phyloP scores from a whole-genome alignment of 2,113 vertebrate genomes.

The Zosterops borbonicus region DNA sequence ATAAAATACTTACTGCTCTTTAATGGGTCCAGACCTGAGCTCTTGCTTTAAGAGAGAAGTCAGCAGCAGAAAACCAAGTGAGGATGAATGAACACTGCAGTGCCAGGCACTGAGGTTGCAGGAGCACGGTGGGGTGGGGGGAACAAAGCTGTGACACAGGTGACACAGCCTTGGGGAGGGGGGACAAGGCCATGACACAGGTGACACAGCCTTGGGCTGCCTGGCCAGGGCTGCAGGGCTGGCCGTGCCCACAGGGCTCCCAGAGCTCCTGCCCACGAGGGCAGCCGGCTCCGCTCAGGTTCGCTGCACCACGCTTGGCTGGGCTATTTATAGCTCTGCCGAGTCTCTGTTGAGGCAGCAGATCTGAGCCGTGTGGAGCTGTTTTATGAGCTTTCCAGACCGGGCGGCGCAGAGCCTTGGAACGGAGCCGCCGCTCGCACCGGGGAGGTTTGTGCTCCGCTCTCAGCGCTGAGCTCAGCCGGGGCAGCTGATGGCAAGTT shows the following conservation, averaged over 20 bases:
- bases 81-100: not conserved
- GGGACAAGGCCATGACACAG: not conserved
- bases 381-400: not conserved
- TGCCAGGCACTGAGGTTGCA: not conserved
- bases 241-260: not conserved
- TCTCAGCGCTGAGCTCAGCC: not conserved
- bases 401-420: not conserved
- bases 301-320: not conserved
- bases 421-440: not conserved
- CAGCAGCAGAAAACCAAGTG: not conserved
- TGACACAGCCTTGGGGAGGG: accelerated
- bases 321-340: constrained; percentile 38
- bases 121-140: accelerated
- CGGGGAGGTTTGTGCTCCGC: not conserved
- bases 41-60: not conserved
- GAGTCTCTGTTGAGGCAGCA: constrained; percentile 7
- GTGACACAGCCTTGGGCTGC: not conserved
- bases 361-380: not conserved
- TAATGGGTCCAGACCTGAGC: not conserved
- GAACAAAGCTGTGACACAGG: not conserved
- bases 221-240: not conserved
- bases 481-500: not conserved
- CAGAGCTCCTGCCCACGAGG: not conserved
- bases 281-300: not conserved
- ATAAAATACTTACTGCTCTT: constrained; percentile 1